Evolutionary conservation across 2,888 invertebrate genomes (phyloP), one percentile per base, ranked within the genome.

Genomic region (Kryphioiulus occultus): DNA sequence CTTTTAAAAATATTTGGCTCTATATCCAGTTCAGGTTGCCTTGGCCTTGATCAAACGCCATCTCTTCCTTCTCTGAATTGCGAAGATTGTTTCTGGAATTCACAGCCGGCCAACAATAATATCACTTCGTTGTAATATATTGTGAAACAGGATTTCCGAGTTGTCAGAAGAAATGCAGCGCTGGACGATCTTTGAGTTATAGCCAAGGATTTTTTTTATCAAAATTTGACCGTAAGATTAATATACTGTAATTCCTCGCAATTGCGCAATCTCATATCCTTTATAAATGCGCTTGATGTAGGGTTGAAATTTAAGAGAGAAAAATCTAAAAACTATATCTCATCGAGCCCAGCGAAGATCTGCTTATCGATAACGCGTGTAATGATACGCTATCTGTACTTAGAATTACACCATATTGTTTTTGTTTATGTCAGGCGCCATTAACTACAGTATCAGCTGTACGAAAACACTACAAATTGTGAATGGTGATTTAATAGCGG

Each of bases 101-200:
- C 59, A 22, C 22, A 68, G 59, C 53, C 19, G 59, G 59, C 59
- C 59, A 68, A 68, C 59, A 22, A 9, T 22, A 22, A 22, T 68
- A 68, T 26, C 22, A 26, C 3, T 68, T 68, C 59, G 9, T n/a
- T 0, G 22, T 68, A 68, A 68, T 68, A 68, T 22, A 68, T 68
- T 68, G 59, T 26, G 59, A 68, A 68, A 68, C 59, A 68, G 59
- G 59, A 68, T 68, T 68, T 68, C 59, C 59, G 59, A 68, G 59
- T 26, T 68, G 59, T 68, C 59, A 68, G 10, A 22, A 68, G 7
- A 53, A 53, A 53, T 53, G n/a, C 53, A 53, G 19, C 59, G 5
- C 59, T 68, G 22, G 22, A 68, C 59, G 59, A 5, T 19, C 7
- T 26, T 68, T 68, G n/a, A 59, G 53, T 59, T n/a, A n/a, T 59